phyloP scores from a whole-genome alignment of 1,140 invertebrate species.

The Semibalanus balanoides region DNA sequence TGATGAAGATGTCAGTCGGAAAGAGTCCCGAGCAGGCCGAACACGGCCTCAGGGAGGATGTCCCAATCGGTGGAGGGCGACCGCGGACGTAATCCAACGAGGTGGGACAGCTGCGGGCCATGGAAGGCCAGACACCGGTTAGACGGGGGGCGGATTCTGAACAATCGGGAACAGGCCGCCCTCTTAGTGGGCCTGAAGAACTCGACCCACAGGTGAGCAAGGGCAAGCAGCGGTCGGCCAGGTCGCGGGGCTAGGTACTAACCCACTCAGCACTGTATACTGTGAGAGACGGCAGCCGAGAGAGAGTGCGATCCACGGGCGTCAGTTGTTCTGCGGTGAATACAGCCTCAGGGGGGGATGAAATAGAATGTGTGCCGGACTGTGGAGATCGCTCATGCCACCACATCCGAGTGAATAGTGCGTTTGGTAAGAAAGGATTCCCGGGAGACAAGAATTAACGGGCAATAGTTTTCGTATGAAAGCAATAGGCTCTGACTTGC shows the following conservation, averaged over 20 bases:
- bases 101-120: conserved; percentile 35
- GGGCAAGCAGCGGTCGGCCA: conserved; percentile 39
- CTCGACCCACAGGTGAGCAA: conserved; percentile 32
- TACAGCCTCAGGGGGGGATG: no score
- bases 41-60: conserved; percentile 39
- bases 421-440: no score
- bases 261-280: conserved; percentile 24
- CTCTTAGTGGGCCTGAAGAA: conserved; percentile 39
- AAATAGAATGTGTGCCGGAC: no score
- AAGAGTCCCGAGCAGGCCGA: conserved; percentile 39
- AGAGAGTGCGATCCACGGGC: no score
- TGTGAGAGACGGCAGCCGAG: no score
- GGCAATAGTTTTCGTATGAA: no score
- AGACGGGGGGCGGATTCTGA: conserved; percentile 35
- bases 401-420: no score
- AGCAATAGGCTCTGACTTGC: no score
- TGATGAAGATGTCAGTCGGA: conserved; percentile 39
- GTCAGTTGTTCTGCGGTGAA: no score
- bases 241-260: conserved; percentile 37
- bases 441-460: no score
- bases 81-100: no score
- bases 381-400: no score
- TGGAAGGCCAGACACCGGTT: conserved; percentile 35
- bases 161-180: conserved; percentile 39
- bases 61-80: conserved; percentile 41